Percentiles rank a stretch among this genome's conserved stretches.
Conservation (phyloP, 53 echinoderm and acorn worm species). For the Henricia sp. region DNA sequence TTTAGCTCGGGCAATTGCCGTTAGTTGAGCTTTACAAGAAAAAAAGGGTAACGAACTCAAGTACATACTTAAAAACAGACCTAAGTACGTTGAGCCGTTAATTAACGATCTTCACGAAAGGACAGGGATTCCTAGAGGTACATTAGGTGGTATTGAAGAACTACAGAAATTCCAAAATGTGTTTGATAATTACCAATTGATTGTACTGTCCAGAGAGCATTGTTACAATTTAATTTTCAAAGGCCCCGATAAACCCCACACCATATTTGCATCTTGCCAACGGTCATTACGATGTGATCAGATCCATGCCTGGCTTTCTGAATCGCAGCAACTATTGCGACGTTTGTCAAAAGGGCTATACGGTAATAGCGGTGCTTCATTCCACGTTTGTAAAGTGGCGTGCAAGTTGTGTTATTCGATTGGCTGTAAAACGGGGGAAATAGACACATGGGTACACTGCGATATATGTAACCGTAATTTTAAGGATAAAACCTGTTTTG, state of each 20-base stretch:
- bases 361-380: too few species aligned
- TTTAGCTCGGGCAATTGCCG: not conserved
- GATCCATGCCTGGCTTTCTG: constrained; percentile 13
- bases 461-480: constrained; percentile 8
- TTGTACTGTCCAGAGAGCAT: constrained; percentile 20
- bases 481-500: constrained; percentile 2
- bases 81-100: not conserved
- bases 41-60: not conserved
- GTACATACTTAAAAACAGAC: constrained; percentile 1
- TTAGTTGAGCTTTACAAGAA: constrained; percentile 2
- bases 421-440: not conserved
- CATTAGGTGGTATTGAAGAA: not conserved
- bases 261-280: constrained; percentile 11
- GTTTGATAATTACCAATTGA: not conserved
- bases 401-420: constrained; percentile 19
- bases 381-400: too few species aligned
- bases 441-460: not conserved
- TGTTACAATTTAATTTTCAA: constrained; percentile 6
- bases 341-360: constrained; percentile 2
- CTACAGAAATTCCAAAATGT: constrained; percentile 13
- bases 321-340: constrained; percentile 24
- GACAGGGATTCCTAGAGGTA: not conserved
- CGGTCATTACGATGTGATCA: constrained; percentile 22
- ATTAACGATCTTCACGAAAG: not conserved
- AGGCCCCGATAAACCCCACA: constrained; percentile 12